Evolutionary conservation across 2,113 vertebrate species (phyloP).

Genomic region (Nesoenas mayeri): DNA sequence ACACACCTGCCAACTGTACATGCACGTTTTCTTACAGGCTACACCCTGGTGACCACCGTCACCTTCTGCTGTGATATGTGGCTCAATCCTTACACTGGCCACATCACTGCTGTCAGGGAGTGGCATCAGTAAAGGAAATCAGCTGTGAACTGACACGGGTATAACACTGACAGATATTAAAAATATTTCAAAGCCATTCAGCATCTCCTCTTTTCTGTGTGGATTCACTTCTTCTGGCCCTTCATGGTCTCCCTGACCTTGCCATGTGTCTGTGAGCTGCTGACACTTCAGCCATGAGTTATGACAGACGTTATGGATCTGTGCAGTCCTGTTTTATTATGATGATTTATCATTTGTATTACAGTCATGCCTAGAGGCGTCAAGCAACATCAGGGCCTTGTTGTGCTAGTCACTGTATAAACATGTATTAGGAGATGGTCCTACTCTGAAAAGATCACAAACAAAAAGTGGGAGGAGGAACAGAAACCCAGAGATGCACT

Average conservation of each 20-base stretch:
- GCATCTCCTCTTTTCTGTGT: neutral
- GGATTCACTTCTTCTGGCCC: neutral
- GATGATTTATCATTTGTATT: constrained; percentile 55
- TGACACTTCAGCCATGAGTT: constrained; percentile 1
- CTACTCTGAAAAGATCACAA: constrained; percentile 14
- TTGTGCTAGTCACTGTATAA: constrained; percentile 3
- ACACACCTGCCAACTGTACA: rapidly evolving
- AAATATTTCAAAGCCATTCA: constrained; percentile 20
- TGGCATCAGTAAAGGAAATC: neutral
- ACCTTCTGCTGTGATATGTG: neutral
- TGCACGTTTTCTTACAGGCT: neutral
- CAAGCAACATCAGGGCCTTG: constrained; percentile 35
- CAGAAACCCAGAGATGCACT: neutral
- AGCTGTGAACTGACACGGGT: neutral
- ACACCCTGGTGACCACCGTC: neutral
- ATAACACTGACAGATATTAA: neutral
- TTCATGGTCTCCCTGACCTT: neutral
- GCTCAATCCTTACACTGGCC: neutral
- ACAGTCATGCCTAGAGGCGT: constrained; percentile 18
- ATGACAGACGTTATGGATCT: neutral
- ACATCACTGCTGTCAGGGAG: neutral
- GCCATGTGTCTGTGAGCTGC: neutral
- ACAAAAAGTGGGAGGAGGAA: neutral
- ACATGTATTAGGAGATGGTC: neutral
- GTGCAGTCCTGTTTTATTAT: constrained; percentile 31